Base-by-base conservation (phyloP, 1,140 invertebrate species). In the Bombus superbus region DNA sequence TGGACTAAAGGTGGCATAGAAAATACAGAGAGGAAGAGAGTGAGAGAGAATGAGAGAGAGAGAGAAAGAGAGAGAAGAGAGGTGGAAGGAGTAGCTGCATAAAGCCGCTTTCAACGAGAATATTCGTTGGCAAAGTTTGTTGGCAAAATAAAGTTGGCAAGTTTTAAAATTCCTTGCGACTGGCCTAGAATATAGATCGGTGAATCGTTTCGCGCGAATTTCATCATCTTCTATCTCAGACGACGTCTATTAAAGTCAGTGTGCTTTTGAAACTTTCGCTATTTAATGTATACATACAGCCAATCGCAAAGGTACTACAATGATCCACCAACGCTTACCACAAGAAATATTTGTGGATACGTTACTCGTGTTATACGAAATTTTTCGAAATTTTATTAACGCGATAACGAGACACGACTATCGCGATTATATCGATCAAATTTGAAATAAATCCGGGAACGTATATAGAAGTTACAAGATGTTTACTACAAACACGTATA, bases 81-180 rank as follows among this genome's bases (percentile, higher is more conserved):
- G 3, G 42, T 8, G 57, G 44, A 42, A 40, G 28, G 35, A 42
- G 69, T 11, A 38, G 44, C 53, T 53, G 79, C 62, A 57, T 81
- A 81, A 88, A 80, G 88, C 40, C 79, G 76, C 75, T 81, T 86
- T 88, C 84, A 62, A 76, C 35, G 69, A 5, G 79, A 89, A 86
- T 83, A 89, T 89, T 89, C 84, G 88, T 89, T 81, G 86, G 82
- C 62, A 78, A 89, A 89, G 88, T 89, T 89, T 89, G 74, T 71
- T 77, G 79, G 64, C 87, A 38, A 89, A 88, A 88, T 85, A 80
- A 81, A 85, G 88, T 89, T 89, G 87, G 69, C 84, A 88, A 89
- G 79, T 88, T 89, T 88, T 89, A 81, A 88, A 88, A 88, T 89
- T 88, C 74, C 59, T 35, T 85, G 57, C 47, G 59, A 86, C 62